Evolutionary conservation across 2,113 vertebrate species (phyloP).

Genomic region (Scatophagus argus): DNA sequence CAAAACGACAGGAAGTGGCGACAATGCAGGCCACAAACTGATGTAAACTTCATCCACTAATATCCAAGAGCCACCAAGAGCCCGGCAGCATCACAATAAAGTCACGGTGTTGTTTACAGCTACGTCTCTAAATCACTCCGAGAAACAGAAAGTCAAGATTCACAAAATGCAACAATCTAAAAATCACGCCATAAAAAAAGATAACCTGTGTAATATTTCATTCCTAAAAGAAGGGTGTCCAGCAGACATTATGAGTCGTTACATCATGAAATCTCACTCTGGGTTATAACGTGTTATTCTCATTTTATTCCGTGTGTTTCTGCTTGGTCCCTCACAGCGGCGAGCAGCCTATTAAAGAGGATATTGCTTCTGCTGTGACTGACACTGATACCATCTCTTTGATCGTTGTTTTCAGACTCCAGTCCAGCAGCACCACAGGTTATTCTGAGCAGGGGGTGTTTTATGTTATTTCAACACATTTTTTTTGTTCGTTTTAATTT

Average conservation of each 20-base stretch:
- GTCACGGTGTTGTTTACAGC: background rate
- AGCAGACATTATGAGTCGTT: background rate
- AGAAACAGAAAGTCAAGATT: background rate
- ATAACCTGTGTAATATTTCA: background rate
- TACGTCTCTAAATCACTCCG: background rate
- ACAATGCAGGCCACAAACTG: background rate
- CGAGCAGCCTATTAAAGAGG: background rate
- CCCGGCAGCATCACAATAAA: background rate
- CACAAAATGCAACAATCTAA: too few relatives aligned
- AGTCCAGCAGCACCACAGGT: background rate
- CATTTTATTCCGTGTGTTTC: constrained; percentile 12
- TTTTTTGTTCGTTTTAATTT: too few relatives aligned
- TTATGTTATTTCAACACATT: background rate
- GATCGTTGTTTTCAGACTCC: background rate
- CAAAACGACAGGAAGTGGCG: background rate
- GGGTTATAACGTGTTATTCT: background rate
- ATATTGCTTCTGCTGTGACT: constrained; percentile 10
- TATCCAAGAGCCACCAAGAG: background rate
- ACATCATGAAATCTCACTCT: background rate
- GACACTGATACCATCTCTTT: background rate
- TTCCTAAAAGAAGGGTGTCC: background rate
- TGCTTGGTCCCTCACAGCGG: background rate
- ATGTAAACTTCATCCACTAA: background rate
- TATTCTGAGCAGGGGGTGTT: background rate
- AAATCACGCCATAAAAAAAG: too few relatives aligned